Conservation (phyloP, 1,140 invertebrate species). For the Halesus radiatus region DNA sequence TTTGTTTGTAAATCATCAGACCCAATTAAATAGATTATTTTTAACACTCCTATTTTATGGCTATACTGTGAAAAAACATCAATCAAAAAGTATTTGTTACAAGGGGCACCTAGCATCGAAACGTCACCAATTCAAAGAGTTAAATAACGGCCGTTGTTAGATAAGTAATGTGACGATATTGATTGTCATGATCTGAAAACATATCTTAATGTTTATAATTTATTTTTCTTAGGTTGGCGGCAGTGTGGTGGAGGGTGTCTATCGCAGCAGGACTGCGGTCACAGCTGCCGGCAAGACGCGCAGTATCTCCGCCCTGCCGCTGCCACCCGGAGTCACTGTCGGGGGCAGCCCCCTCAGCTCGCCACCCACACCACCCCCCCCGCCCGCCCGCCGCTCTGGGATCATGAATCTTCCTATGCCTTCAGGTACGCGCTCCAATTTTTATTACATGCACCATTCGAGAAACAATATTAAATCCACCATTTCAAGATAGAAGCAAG, state of each 20-base stretch:
- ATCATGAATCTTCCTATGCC: slow-evolving; percentile 93
- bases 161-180: too few relatives aligned
- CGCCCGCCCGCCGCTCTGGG: slow-evolving; percentile 62
- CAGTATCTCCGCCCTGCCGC: slow-evolving; percentile 81
- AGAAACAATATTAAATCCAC: too few relatives aligned
- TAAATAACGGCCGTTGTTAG: too few relatives aligned
- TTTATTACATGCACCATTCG: not conserved
- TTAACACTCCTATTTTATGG: too few relatives aligned
- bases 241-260: slow-evolving; percentile 66
- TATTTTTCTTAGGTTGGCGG: slow-evolving; percentile 55
- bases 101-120: too few relatives aligned
- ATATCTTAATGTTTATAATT: not conserved
- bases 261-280: slow-evolving; percentile 58
- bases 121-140: too few relatives aligned
- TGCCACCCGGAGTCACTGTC: slow-evolving; percentile 84
- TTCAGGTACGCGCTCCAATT: slow-evolving; percentile 77
- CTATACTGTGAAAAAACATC: too few relatives aligned
- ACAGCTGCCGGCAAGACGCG: slow-evolving; percentile 61
- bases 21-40: too few relatives aligned
- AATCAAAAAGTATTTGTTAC: too few relatives aligned
- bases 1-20: too few relatives aligned
- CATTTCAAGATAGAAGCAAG: slow-evolving; percentile 4
- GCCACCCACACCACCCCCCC: slow-evolving; percentile 70
- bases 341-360: slow-evolving; percentile 79
- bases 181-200: too few relatives aligned